Evolutionary conservation across 2,888 invertebrate species (phyloP).

Genomic region (Caenorhabditis afra): DNA sequence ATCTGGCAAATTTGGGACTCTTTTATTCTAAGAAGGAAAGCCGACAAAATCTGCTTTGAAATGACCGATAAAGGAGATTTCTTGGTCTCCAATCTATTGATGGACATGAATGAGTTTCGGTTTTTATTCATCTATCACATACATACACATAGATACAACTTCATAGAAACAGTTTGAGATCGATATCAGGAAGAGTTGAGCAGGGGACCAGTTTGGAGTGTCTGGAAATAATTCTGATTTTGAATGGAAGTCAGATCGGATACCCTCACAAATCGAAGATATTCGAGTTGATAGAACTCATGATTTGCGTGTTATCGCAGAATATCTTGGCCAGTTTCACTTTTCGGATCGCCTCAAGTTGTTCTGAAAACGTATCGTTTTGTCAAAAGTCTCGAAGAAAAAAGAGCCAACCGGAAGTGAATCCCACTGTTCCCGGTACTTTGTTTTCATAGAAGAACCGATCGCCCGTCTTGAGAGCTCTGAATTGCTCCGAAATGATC

Average conservation of each 20-base stretch:
- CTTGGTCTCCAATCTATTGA: too few species aligned
- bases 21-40: neutral
- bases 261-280: conserved; percentile 59
- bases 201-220: conserved; percentile 35
- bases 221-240: neutral
- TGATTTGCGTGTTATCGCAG: conserved; percentile 35
- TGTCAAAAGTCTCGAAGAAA: too few species aligned
- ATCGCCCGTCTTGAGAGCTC: conserved; percentile 63
- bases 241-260: neutral
- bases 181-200: conserved; percentile 43
- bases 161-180: conserved; percentile 27
- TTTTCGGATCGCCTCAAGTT: conserved; percentile 43
- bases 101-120: too few species aligned
- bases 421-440: conserved; percentile 32
- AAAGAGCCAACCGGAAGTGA: conserved; percentile 10
- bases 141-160: neutral
- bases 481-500: conserved; percentile 70
- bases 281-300: conserved; percentile 48
- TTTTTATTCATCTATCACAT: neutral
- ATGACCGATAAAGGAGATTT: too few species aligned
- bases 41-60: too few species aligned
- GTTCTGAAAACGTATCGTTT: conserved; percentile 7
- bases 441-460: conserved; percentile 68
- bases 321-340: conserved; percentile 52
- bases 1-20: neutral